Percentiles rank a stretch among this genome's conserved stretches.
phyloP scores from a whole-genome alignment of 1,140 invertebrate genomes.

The Ceratosolen solmsi region DNA sequence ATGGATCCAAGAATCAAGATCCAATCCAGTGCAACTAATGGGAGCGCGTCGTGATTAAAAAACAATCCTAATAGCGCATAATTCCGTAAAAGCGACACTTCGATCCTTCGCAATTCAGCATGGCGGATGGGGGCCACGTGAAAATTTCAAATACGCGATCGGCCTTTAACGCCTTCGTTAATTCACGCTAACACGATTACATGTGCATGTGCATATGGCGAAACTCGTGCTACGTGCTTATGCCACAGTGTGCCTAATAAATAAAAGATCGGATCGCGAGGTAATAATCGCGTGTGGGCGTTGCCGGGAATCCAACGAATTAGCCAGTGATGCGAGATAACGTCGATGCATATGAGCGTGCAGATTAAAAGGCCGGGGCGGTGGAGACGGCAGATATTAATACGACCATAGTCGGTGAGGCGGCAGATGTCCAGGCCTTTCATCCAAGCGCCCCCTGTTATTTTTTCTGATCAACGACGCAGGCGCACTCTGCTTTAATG shows the following conservation, averaged over 20 bases:
- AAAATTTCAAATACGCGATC: not conserved
- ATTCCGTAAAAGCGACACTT: too few relatives aligned
- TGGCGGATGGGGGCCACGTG: too few relatives aligned
- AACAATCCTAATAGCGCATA: too few relatives aligned
- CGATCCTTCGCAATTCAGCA: too few relatives aligned
- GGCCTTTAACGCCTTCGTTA: not conserved
- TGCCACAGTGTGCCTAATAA: not conserved
- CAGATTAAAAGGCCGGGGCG: conserved; percentile 45
- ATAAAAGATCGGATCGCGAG: not conserved
- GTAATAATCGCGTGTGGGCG: not conserved
- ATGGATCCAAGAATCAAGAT: too few relatives aligned
- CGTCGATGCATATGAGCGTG: conserved; percentile 60
- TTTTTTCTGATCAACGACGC: conserved; percentile 51
- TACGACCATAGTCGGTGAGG: conserved; percentile 61
- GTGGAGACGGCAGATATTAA: conserved; percentile 50
- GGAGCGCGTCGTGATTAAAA: too few relatives aligned
- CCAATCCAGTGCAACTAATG: too few relatives aligned
- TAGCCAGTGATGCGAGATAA: conserved; percentile 71
- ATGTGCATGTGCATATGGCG: not conserved
- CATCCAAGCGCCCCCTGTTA: not conserved
- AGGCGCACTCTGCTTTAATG: not conserved
- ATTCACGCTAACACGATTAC: not conserved
- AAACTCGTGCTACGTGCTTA: not conserved
- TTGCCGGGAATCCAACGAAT: conserved; percentile 61
- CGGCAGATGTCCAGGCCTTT: conserved; percentile 60